Evolutionary conservation across 2,888 invertebrate genomes (phyloP), one percentile per base, ranked within the genome.

Genomic region (Chironomus riparius): DNA sequence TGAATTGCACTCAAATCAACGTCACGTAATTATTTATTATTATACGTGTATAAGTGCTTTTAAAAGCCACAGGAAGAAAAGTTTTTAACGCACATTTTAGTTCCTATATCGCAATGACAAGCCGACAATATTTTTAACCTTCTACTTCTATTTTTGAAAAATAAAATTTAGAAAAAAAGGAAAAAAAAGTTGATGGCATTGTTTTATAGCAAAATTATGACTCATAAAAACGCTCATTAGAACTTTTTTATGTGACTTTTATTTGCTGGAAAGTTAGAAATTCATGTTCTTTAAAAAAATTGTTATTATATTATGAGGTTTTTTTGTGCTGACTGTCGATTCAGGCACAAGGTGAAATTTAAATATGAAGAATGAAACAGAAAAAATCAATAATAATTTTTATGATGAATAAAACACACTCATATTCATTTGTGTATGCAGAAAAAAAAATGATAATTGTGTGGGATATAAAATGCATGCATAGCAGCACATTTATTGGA

Each of bases 221-320:
- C 61, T 47, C 73, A 61, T 73, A 73, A 73, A 73, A 73, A 56
- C 15, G 21, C 24, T 65, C 71, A 48, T 50, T 50, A 50, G 72
- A 73, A 50, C 12, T 50, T 62, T 73, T 73, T 72, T 65, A 73
- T 73, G 73, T 13, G 73, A 73, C 47, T 73, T 73, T 62, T 73
- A 62, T 71, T 71, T 24, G 56, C 65, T 65, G n/a, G 18, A 65
- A 65, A 65, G 22, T 56, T 56, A n/a, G 56, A 15, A 56, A 56
- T 18, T 56, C 56, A 56, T 56, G 18, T 18, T 56, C 10, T 38
- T 38, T 38, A 10, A 38, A 38, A 56, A 56, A 56, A 56, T 56
- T 56, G 10, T 38, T 38, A 38, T 38, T 38, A 38, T 38, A 38
- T 38, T 38, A 38, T 38, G 38, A 38, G 38, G 18, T 56, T n/a